A percentile compares a stretch with the other conserved stretches of the same genome.
phyloP scores from a whole-genome alignment of 1,140 invertebrate genomes.

The Ruditapes philippinarum region DNA sequence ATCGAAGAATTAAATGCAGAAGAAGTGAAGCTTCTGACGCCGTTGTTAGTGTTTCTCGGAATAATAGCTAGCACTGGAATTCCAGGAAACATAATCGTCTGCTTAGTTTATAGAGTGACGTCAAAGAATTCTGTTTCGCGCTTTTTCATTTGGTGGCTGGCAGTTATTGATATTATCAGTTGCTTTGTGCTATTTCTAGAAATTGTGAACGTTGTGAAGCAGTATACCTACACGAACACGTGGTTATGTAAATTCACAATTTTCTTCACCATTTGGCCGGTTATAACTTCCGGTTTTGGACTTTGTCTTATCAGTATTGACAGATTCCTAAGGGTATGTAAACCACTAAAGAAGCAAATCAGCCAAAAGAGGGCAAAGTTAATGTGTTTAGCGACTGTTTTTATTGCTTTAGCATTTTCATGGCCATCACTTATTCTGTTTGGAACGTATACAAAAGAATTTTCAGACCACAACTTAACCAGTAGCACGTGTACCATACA shows the following conservation, averaged over 20 bases:
- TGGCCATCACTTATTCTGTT: conserved; percentile 44
- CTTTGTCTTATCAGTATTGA: conserved; percentile 38
- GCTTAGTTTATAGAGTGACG: conserved; percentile 30
- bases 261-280: conserved; percentile 29
- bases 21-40: conserved; percentile 3
- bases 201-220: conserved; percentile 41
- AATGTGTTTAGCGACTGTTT: conserved; percentile 1
- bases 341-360: conserved; percentile 14
- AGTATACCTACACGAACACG: not conserved
- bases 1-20: conserved; percentile 39
- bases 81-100: conserved; percentile 54
- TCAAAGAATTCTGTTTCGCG: not conserved
- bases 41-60: conserved; percentile 33
- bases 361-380: not conserved
- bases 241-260: conserved; percentile 50
- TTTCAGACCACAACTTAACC: conserved; percentile 49
- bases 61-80: conserved; percentile 38
- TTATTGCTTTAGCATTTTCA: not conserved
- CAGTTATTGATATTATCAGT: conserved; percentile 35
- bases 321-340: conserved; percentile 33
- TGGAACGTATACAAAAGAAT: not conserved
- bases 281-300: conserved; percentile 5
- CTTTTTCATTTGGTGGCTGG: conserved; percentile 38
- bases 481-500: conserved; percentile 77
- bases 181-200: conserved; percentile 52